These are phyloP conservation scores for Zoroaster sp. DNA, from an alignment of 53 echinoderm and acorn worm genomes.

Conservation along the genomic window DNA sequence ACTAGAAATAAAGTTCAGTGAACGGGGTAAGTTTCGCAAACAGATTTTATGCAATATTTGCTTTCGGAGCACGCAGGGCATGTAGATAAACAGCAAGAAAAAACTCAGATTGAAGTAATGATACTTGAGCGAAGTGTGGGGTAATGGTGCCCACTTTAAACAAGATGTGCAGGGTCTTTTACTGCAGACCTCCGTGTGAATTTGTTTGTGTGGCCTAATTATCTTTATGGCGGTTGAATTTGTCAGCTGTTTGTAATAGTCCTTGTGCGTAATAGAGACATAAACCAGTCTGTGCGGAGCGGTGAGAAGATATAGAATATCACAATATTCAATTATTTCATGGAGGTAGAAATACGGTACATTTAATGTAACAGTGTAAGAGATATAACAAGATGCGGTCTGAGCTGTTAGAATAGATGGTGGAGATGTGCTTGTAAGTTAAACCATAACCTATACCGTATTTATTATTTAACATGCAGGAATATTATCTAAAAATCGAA, in stretches of 20 bases:
- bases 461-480: no score
- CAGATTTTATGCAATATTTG: neutral
- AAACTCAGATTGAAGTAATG: neutral
- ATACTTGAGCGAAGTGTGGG: neutral
- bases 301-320: neutral
- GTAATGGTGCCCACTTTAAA: neutral
- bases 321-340: neutral
- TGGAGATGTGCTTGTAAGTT: no score
- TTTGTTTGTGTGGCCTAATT: slow-evolving; percentile 43
- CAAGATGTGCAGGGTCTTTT: neutral
- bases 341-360: neutral
- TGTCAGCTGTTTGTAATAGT: slow-evolving; percentile 11
- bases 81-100: neutral
- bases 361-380: neutral
- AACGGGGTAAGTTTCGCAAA: neutral
- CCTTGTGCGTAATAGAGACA: neutral
- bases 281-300: neutral
- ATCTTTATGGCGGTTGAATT: slow-evolving; percentile 17
- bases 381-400: no score
- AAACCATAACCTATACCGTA: no score
- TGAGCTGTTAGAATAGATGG: no score
- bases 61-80: neutral
- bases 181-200: neutral
- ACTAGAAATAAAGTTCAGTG: neutral
- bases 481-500: no score